These are phyloP conservation scores for Alcedo quadribrachys DNA, from an alignment of 2,797 vertebrate species.

Conservation along the genomic window DNA sequence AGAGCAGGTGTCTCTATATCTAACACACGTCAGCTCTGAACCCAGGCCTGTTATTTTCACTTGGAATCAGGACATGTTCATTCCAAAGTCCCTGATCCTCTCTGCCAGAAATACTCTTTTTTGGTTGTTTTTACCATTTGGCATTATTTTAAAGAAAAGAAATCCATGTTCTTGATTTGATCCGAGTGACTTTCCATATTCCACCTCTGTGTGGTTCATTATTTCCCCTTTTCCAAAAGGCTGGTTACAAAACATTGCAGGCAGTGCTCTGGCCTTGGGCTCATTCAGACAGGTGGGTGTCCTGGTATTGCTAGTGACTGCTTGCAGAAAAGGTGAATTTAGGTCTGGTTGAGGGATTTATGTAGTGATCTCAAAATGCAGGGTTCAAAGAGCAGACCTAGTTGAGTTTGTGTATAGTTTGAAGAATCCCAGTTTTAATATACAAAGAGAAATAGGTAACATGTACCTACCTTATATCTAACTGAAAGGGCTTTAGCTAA, in stretches of 20 bases:
- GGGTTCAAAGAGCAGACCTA: not conserved
- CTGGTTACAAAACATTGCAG: not conserved
- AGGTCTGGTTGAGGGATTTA: not conserved
- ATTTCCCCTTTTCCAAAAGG: not conserved
- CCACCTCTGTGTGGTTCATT: not conserved
- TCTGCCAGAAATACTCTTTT: slow-evolving; percentile 27
- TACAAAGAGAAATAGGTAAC: not conserved
- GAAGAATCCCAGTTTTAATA: not conserved
- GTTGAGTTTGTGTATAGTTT: not conserved
- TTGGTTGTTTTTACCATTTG: not conserved
- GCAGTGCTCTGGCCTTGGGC: not conserved
- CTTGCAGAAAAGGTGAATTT: not conserved
- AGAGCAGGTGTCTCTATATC: slow-evolving; percentile 63
- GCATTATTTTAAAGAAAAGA: not conserved
- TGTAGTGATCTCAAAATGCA: not conserved
- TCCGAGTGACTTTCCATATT: not conserved
- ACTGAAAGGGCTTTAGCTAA: not conserved
- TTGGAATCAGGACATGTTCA: slow-evolving; percentile 10
- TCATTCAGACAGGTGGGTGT: not conserved
- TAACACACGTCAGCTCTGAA: slow-evolving; percentile 27
- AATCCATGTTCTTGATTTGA: not conserved
- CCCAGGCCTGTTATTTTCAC: slow-evolving; percentile 29
- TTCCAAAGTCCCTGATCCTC: slow-evolving; percentile 34
- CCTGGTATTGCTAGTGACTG: not conserved
- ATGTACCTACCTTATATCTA: not conserved